Evolutionary conservation across 2,113 vertebrate species (phyloP), one percentile per base, ranked within the genome.

Genomic region (Hiodon alosoides): DNA sequence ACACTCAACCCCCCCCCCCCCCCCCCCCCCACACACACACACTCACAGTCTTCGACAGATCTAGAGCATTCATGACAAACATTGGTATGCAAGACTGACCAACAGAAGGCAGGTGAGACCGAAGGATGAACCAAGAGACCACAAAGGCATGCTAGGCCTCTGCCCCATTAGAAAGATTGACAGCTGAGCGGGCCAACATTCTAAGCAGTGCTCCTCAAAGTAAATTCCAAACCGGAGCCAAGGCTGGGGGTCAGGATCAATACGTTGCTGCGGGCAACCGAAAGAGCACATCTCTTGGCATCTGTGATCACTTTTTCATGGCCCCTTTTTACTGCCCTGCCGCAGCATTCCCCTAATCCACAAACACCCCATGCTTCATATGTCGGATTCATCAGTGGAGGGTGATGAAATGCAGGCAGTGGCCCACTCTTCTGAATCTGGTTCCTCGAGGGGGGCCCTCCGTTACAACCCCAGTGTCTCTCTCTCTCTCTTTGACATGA

Each of bases 381-480:
- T 55, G 58, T 62, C 17, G 13, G 48, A 52, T 58, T 14, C 7
- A 51, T 67, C 11, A 13, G 52, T 51, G 46, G 16, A 7, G 8
- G 46, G 11, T 9, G 31, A 60, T 10, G 8, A 10, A 54, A 3
- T 10, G 48, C 2, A 3, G 13, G 62, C 16, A 46, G 10, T 3
- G 10, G 4, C 10, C 48, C 13, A 6, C 13, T 58, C 47, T 7
- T 60, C 58, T 73, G 78, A 74, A 74, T 78, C 16, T 31, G 13
- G 8, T 6, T 2, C 9, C 59, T 79, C 16, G 61, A 67, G 71
- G 57, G 79, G 66, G 74, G 16, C 16, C 51, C 47, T 50, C 76
- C 61, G 11, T 60, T 76, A 57, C 16, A 31, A 31, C 71, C 67
- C 67, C 67, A 3, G 13, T 73, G 69, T 75, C 17, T 75, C 72